Evolutionary conservation across 2,888 invertebrate genomes (phyloP).

Genomic region (Chymomyza procnemis): DNA sequence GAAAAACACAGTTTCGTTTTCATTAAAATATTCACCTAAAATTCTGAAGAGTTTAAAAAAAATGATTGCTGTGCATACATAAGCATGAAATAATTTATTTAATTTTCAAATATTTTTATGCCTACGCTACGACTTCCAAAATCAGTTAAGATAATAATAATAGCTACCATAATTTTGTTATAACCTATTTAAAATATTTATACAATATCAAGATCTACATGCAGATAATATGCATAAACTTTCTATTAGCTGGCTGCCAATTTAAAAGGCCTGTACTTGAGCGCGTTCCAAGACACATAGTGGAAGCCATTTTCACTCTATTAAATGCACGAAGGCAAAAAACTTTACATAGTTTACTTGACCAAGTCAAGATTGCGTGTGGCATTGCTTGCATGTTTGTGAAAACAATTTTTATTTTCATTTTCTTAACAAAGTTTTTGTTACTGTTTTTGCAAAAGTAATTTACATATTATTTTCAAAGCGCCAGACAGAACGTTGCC

Average conservation of each 20-base stretch:
- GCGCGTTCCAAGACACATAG: neutral
- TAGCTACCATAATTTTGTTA: too few species aligned
- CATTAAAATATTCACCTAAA: too few species aligned
- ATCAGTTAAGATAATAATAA: too few species aligned
- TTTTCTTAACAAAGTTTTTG: slow-evolving; percentile 13
- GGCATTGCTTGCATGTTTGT: slow-evolving; percentile 54
- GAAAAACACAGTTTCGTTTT: too few species aligned
- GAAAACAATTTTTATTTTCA: slow-evolving; percentile 21
- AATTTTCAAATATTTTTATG: too few species aligned
- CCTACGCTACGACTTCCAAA: too few species aligned
- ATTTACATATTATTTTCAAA: slow-evolving; percentile 62
- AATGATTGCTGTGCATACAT: too few species aligned
- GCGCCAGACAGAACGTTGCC: slow-evolving; percentile 32
- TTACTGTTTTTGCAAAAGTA: slow-evolving; percentile 47
- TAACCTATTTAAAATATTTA: too few species aligned
- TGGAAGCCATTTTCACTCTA: slow-evolving; percentile 55
- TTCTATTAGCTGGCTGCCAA: neutral
- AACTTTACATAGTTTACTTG: slow-evolving; percentile 61
- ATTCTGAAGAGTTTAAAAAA: too few species aligned
- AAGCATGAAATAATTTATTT: too few species aligned
- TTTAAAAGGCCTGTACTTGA: neutral
- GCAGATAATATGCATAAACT: neutral
- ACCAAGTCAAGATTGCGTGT: slow-evolving; percentile 63
- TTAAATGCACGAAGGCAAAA: slow-evolving; percentile 38
- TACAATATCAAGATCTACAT: neutral